Evolutionary conservation across 1,140 invertebrate species (phyloP).

Genomic region (Vollenhovia emeryi): DNA sequence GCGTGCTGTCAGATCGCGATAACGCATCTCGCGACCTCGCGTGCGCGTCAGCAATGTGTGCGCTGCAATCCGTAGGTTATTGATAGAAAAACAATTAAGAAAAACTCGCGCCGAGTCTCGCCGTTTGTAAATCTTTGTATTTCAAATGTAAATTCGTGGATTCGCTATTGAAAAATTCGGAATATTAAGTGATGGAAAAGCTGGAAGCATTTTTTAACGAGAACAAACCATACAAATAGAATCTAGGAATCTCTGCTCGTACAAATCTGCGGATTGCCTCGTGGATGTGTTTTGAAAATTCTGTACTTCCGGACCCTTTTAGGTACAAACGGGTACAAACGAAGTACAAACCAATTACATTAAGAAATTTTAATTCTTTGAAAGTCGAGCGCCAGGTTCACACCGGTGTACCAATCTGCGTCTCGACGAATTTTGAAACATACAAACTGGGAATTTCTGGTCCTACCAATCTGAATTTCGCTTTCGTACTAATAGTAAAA

Average conservation of each 20-base stretch:
- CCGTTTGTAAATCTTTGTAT: neutral
- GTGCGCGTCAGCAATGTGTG: slow-evolving; percentile 23
- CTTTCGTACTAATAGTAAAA: no score
- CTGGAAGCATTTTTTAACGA: neutral
- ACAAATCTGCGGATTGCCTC: no score
- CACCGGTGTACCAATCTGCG: no score
- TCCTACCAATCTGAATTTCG: no score
- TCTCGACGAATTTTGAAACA: no score
- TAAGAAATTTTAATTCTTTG: no score
- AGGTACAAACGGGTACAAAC: no score
- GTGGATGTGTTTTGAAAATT: no score
- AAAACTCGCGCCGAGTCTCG: slow-evolving; percentile 26
- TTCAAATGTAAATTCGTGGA: neutral
- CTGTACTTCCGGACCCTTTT: no score
- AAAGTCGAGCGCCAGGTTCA: no score
- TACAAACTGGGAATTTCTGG: no score
- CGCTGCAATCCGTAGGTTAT: slow-evolving; percentile 32
- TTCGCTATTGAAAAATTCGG: neutral
- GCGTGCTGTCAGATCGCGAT: slow-evolving; percentile 37
- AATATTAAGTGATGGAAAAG: neutral
- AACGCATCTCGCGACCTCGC: slow-evolving; percentile 35
- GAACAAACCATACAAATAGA: neutral
- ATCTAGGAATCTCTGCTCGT: neutral
- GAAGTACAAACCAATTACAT: no score
- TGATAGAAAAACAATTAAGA: neutral